phyloP scores from a whole-genome alignment of 2,888 invertebrate genomes.

The Drosophila algonquin region DNA sequence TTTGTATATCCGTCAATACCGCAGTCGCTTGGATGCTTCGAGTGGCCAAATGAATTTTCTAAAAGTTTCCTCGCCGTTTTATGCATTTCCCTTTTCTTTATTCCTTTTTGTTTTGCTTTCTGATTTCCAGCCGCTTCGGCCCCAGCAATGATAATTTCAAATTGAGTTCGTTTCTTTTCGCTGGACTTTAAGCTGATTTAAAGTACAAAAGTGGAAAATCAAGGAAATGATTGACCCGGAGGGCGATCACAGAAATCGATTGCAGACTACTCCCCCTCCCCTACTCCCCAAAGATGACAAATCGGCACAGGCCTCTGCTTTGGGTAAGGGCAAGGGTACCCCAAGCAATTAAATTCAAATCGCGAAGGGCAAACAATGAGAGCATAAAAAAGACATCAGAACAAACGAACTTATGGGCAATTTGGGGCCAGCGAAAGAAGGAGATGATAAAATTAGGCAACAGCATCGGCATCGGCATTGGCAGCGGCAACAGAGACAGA shows the following conservation, averaged over 20 bases:
- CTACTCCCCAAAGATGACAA: too few species aligned
- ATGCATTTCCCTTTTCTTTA: neutral
- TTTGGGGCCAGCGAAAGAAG: slow-evolving; percentile 21
- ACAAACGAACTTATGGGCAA: slow-evolving; percentile 36
- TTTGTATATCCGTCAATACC: slow-evolving; percentile 53
- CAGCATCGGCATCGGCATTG: neutral
- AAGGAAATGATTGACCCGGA: neutral
- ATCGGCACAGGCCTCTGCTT: too few species aligned
- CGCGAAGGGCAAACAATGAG: slow-evolving; percentile 4
- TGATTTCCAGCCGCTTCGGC: slow-evolving; percentile 5
- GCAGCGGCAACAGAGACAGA: slow-evolving; percentile 4
- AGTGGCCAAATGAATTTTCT: slow-evolving; percentile 58
- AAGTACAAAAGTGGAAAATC: slow-evolving; percentile 26
- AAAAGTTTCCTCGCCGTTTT: slow-evolving; percentile 41
- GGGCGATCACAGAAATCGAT: neutral
- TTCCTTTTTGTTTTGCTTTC: slow-evolving; percentile 1
- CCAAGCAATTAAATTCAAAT: slow-evolving; percentile 40
- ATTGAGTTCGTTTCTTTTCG: slow-evolving; percentile 37
- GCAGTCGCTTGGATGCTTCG: slow-evolving; percentile 22
- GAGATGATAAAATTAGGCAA: slow-evolving; percentile 28
- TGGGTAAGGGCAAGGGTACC: slow-evolving; percentile 8
- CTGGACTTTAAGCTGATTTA: neutral
- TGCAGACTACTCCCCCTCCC: too few species aligned
- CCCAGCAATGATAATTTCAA: slow-evolving; percentile 31
- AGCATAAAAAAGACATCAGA: slow-evolving; percentile 25